Evolutionary conservation across 2,797 vertebrate species (phyloP).

Genomic region (Naso thynnoides): DNA sequence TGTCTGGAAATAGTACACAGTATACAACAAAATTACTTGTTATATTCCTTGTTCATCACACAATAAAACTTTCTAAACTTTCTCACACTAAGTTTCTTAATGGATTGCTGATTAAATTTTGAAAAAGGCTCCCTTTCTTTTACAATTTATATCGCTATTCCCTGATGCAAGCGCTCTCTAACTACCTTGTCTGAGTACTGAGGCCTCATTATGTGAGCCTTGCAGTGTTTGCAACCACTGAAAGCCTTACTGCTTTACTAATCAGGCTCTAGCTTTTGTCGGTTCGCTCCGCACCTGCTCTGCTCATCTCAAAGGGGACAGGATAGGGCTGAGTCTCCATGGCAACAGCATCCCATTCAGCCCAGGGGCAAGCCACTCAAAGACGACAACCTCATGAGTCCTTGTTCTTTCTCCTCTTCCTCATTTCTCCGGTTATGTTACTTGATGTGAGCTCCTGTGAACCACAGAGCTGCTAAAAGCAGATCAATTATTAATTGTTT

Average conservation of each 20-base stretch:
- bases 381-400: slow-evolving; percentile 71
- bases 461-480: slow-evolving; percentile 64
- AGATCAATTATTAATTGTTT: slow-evolving; percentile 81
- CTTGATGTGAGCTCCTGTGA: slow-evolving; percentile 50
- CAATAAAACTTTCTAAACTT: slow-evolving; percentile 23
- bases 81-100: slow-evolving; percentile 23
- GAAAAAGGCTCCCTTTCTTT: slow-evolving; percentile 36
- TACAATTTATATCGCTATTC: slow-evolving; percentile 42
- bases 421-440: slow-evolving; percentile 48
- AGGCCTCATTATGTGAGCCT: slow-evolving; percentile 70
- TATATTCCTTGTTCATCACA: slow-evolving; percentile 13
- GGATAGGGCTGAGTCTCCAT: slow-evolving; percentile 78
- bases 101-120: slow-evolving; percentile 35
- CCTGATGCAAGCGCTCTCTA: slow-evolving; percentile 38
- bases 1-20: not conserved
- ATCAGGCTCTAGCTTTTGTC: slow-evolving; percentile 83
- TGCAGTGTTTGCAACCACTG: slow-evolving; percentile 61
- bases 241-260: slow-evolving; percentile 78
- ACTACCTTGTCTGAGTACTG: slow-evolving; percentile 59
- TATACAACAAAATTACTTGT: not conserved
- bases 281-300: slow-evolving; percentile 81
- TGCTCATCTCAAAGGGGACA: slow-evolving; percentile 71
- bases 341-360: slow-evolving; percentile 85
- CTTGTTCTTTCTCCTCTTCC: slow-evolving; percentile 60
- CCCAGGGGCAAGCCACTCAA: slow-evolving; percentile 68